Evolutionary conservation across 2,888 invertebrate species (phyloP), one percentile per base, ranked within the genome.

Genomic region (Candidula unifasciata): DNA sequence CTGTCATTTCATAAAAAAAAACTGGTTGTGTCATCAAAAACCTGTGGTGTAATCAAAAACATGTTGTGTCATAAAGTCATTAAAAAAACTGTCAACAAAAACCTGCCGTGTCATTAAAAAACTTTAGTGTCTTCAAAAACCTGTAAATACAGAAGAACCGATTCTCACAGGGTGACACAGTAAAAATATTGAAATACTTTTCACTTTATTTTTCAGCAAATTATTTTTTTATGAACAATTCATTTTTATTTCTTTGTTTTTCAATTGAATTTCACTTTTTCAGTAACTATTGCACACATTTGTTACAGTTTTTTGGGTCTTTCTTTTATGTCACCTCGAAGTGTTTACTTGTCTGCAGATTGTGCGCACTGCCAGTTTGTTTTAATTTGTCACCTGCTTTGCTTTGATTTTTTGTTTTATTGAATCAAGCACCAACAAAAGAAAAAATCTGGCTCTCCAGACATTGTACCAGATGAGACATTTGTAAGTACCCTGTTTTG

Each of bases 381-480:
- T 33, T 78, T 18, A 24, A 60, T 21, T 60, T 24, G 33, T 78
- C 35, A 60, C n/a, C 16, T 64, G 37, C 37, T 30, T 57, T 57
- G 18, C n/a, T 18, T 44, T 44, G 44, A 13, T 44, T 6, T 60
- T 80, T 54, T 35, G n/a, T 57, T 66, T 76, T 76, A 52, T 77
- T 80, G 68, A 44, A 73, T 69, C 16, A 73, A 84, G 74, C 74
- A 66, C 60, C 77, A 66, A 30, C 60, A 30, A 21, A 77, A 76
- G 83, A 77, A 83, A 68, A 83, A 82, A 82, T 30, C 73, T 60
- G 82, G 69, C 35, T 35, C 80, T 3, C 66, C 68, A 30, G 37
- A 60, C 24, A 37, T 18, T 8, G 33, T 57, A 6, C 24, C 71
- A 74, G 82, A 82, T 74, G 73, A 74, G 2, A 24, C 21, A 27